phyloP scores from a whole-genome alignment of 1,140 invertebrate genomes.

The Drosophila sechellia region DNA sequence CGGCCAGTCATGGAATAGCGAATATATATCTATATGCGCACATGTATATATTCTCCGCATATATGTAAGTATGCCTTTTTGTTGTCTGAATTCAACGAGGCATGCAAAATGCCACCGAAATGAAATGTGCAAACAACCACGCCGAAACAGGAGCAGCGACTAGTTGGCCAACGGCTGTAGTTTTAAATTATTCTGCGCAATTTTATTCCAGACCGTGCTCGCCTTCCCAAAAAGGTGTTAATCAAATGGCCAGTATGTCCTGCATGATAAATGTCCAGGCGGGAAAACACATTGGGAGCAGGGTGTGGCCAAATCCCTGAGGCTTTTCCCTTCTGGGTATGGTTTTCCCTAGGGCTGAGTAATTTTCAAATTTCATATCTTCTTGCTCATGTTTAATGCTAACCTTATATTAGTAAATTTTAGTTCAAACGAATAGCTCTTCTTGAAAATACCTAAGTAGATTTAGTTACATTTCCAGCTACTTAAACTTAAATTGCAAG shows the following conservation, averaged over 20 bases:
- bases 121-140: slow-evolving; percentile 61
- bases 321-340: background rate
- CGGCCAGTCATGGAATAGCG: slow-evolving; percentile 15
- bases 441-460: background rate
- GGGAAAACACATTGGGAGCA: background rate
- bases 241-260: slow-evolving; percentile 69
- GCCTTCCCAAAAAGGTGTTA: slow-evolving; percentile 59
- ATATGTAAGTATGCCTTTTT: background rate
- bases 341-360: background rate
- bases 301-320: background rate
- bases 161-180: slow-evolving; percentile 14
- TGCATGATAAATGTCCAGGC: slow-evolving; percentile 61
- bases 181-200: slow-evolving; percentile 41
- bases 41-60: slow-evolving; percentile 2
- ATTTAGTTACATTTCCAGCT: background rate
- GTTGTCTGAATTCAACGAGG: slow-evolving; percentile 61
- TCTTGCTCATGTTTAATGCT: background rate
- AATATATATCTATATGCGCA: background rate
- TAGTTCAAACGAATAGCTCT: too few relatives aligned
- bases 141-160: slow-evolving; percentile 17
- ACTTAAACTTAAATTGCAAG: background rate
- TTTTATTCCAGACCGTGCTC: slow-evolving; percentile 56
- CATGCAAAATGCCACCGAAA: slow-evolving; percentile 68
- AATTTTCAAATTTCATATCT: slow-evolving; percentile 1
- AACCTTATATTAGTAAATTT: background rate